These are phyloP conservation scores for Margarornis squamiger DNA, from an alignment of 2,797 vertebrate genomes.

Conservation along the genomic window DNA sequence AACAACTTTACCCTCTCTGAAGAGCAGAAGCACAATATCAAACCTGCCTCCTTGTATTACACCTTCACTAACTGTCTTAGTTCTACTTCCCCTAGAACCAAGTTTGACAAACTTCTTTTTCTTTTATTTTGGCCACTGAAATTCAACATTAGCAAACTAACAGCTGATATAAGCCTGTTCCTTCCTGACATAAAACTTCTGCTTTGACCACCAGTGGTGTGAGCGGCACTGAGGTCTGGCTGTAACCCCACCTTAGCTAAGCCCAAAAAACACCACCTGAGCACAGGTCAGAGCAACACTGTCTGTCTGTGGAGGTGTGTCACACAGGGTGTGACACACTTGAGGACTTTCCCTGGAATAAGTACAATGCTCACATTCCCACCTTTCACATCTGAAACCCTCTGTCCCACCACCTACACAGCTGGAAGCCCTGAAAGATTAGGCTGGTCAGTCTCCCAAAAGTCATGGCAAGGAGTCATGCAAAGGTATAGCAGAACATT, in stretches of 20 bases:
- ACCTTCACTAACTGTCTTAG: neutral
- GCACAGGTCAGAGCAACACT: neutral
- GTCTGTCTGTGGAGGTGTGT: neutral
- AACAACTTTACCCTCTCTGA: neutral
- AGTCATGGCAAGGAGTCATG: neutral
- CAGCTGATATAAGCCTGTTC: neutral
- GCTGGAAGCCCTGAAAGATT: neutral
- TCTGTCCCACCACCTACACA: neutral
- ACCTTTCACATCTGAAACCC: neutral
- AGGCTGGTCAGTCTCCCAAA: neutral
- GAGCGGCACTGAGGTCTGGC: neutral
- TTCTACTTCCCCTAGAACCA: neutral
- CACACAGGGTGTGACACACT: neutral
- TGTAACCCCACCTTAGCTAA: neutral
- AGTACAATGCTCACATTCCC: neutral
- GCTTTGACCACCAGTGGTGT: neutral
- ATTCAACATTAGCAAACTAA: neutral
- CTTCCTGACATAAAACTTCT: neutral
- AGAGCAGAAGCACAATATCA: neutral
- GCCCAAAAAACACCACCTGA: neutral
- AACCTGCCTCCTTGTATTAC: neutral
- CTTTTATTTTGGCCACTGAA: neutral
- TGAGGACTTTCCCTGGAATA: neutral
- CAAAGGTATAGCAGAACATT: neutral
- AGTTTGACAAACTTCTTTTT: neutral